phyloP scores from a whole-genome alignment of 2,797 vertebrate species.

The Hydrophis major region DNA sequence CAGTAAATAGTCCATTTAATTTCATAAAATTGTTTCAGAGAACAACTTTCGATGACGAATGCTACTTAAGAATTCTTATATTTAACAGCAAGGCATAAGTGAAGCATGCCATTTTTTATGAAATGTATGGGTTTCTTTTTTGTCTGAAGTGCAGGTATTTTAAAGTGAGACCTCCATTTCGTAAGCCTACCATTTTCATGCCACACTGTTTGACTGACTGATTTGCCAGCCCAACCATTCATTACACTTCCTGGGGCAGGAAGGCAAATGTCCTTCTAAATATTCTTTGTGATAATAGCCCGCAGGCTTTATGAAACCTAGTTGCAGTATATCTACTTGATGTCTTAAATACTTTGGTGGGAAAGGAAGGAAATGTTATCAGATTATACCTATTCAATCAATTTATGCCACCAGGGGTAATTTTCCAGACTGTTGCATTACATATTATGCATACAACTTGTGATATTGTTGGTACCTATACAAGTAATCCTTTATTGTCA shows the following conservation, averaged over 20 bases:
- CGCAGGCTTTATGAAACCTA: not conserved
- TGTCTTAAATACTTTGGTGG: not conserved
- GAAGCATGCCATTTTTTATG: not conserved
- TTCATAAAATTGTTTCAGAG: slow-evolving; percentile 16
- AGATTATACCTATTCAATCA: slow-evolving; percentile 22
- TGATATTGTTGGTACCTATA: slow-evolving; percentile 20
- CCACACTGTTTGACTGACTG: not conserved
- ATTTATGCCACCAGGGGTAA: not conserved
- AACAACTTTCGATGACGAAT: slow-evolving; percentile 19
- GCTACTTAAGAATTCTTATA: slow-evolving; percentile 14
- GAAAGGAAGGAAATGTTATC: not conserved
- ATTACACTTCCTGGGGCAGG: not conserved
- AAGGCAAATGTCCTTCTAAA: not conserved
- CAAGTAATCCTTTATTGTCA: slow-evolving; percentile 15
- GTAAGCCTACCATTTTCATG: slow-evolving; percentile 3
- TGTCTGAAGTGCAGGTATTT: slow-evolving; percentile 16
- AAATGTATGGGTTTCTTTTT: not conserved
- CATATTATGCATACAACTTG: slow-evolving; percentile 19
- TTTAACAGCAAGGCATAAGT: slow-evolving; percentile 3
- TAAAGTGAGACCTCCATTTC: not conserved
- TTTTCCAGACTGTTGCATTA: slow-evolving; percentile 23
- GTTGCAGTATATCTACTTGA: not conserved
- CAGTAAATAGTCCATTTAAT: slow-evolving; percentile 17
- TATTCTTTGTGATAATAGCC: not conserved
- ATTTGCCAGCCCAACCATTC: not conserved